Percentiles rank a stretch among this genome's conserved stretches.
These are phyloP conservation scores for Entomobrya multifasciata DNA, from an alignment of 2,888 invertebrate species.

Conservation along the genomic window DNA sequence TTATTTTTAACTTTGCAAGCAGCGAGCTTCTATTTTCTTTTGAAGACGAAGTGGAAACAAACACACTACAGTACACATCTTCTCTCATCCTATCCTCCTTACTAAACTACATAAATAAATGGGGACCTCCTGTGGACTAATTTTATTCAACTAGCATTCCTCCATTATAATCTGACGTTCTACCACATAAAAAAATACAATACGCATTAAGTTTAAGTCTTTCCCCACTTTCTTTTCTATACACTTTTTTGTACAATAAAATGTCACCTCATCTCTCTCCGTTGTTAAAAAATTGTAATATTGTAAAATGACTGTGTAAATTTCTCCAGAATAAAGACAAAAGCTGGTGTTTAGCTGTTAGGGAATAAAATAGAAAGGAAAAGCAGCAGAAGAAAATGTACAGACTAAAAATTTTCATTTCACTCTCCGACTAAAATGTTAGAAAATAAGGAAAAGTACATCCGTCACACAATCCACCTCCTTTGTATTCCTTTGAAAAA, in stretches of 20 bases:
- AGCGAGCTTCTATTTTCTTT: too few species aligned
- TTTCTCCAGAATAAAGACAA: background rate
- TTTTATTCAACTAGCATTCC: constrained; percentile 40
- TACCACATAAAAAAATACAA: too few species aligned
- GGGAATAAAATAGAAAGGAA: too few species aligned
- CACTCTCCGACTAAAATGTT: background rate
- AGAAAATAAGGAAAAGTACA: background rate
- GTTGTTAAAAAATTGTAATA: too few species aligned
- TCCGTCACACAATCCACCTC: constrained; percentile 22
- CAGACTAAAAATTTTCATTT: constrained; percentile 36
- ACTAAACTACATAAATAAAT: background rate
- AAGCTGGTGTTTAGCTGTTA: background rate
- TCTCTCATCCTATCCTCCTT: background rate
- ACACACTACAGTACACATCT: background rate
- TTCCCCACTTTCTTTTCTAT: background rate
- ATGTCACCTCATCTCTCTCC: too few species aligned
- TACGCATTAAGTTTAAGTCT: too few species aligned
- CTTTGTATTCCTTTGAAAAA: constrained; percentile 29
- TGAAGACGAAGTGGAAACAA: too few species aligned
- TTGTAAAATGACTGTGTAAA: background rate
- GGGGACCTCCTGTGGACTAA: constrained; percentile 27
- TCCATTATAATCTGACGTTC: constrained; percentile 8
- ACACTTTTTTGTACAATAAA: too few species aligned
- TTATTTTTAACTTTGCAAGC: too few species aligned
- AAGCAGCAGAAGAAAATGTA: too few species aligned